Evolutionary conservation across 2,888 invertebrate species (phyloP), one percentile per base, ranked within the genome.

Genomic region (Cyaniris semiargus): DNA sequence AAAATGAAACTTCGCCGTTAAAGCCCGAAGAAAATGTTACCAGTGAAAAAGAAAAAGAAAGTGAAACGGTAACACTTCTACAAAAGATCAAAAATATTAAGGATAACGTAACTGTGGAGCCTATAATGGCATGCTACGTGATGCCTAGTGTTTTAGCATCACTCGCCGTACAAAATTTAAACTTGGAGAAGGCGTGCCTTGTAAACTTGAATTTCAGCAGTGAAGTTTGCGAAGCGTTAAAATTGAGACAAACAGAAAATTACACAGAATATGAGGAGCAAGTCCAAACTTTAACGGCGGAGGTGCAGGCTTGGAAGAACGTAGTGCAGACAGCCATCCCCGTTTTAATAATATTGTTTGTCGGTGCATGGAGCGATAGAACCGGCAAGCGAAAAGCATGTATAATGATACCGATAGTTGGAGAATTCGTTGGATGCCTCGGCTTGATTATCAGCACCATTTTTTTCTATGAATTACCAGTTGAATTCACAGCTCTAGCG

Each of bases 301-400:
- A 95, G 27, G 96, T 97, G 94, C 96, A 96, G 81, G 96, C 97
- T 15, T 97, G 97, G 97, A 97, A 97, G 86, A 97, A 97, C 27
- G 95, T 97, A 58, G 92, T 98, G 2, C 97, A 97, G 86, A 97
- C 97, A 79, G 94, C 96, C 1, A 94, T 98, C 27, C 97, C 97
- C n/a, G 96, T 97, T 13, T 86, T 97, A 70, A 89, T 98, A 66
- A 97, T 98, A 79, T 92, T 97, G 78, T 97, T 98, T 83, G 95
- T 97, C 83, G 97, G 98, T 0, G 96, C 97, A 0, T 96, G 96
- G 96, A 96, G 96, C 83, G 96, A 96, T 84, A 95, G 95, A 82
- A 94, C 93, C 81, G 96, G 96, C 0, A 90, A 95, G 80, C 90
- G 96, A 78, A 97, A 97, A 89, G 97, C 97, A 0, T 97, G 97